A percentile compares a stretch with the other conserved stretches of the same genome.
Conservation (phyloP, 1,140 invertebrate genomes). For the Pentalonia nigronervosa region DNA sequence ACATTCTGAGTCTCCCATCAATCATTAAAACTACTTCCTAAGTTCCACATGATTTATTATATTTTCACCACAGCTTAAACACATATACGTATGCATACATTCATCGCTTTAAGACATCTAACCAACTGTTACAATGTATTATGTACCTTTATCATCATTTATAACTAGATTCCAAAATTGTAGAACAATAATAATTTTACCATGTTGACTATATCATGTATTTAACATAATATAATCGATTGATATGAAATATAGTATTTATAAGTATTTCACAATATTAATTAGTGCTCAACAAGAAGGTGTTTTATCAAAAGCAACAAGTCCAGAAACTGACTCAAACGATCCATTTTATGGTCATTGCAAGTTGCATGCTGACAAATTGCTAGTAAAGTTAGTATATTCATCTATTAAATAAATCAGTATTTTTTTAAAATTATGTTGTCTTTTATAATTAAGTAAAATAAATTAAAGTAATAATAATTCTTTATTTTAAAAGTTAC, state of each 20-base stretch:
- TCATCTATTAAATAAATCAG: neutral
- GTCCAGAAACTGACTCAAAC: conserved; percentile 91
- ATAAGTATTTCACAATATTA: conserved; percentile 61
- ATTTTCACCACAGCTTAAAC: neutral
- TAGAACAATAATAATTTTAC: no score
- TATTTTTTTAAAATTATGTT: neutral
- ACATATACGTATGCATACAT: neutral
- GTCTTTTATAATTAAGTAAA: no score
- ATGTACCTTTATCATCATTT: no score
- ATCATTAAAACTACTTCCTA: no score
- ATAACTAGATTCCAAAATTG: no score
- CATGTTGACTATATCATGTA: neutral
- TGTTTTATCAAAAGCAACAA: conserved; percentile 88
- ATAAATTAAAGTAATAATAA: neutral
- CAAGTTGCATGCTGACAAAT: conserved; percentile 87
- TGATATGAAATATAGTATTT: neutral
- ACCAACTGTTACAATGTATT: no score
- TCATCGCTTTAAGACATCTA: no score
- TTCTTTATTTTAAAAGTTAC: neutral
- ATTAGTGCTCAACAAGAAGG: conserved; percentile 91
- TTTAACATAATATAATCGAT: conserved; percentile 16
- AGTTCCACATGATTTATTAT: neutral
- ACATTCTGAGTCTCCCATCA: no score
- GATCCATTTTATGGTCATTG: conserved; percentile 98
- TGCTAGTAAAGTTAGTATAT: conserved; percentile 69